Conservation (phyloP, 2,113 vertebrate species). For the Tinamus guttatus region DNA sequence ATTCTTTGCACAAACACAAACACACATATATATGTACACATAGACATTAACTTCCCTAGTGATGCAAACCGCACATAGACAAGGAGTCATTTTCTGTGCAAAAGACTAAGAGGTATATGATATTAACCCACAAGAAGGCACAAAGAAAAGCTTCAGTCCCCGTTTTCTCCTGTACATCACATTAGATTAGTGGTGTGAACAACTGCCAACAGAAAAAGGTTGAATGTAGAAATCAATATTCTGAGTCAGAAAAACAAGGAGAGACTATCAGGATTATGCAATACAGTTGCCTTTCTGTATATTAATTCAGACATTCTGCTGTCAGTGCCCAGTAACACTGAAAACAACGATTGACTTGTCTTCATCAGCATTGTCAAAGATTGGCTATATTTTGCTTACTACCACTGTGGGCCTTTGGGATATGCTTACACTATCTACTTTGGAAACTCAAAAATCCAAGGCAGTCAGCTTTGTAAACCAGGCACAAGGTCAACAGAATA, state of each 20-base stretch:
- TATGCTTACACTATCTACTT: background rate
- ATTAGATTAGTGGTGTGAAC: slow-evolving; percentile 8
- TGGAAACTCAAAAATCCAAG: background rate
- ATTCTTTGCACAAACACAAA: background rate
- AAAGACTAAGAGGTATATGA: background rate
- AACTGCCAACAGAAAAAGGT: background rate
- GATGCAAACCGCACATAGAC: background rate
- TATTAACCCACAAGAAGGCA: background rate
- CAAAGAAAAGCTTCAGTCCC: background rate
- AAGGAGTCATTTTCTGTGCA: background rate
- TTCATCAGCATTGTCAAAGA: background rate
- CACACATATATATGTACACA: background rate
- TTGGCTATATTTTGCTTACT: background rate
- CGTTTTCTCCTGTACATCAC: slow-evolving; percentile 30
- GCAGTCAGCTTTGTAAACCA: background rate
- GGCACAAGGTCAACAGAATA: background rate
- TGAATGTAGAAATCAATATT: slow-evolving; percentile 26
- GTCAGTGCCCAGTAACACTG: background rate
- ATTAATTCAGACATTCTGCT: slow-evolving; percentile 1
- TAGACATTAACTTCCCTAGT: background rate
- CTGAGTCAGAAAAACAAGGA: background rate
- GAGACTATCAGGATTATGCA: background rate
- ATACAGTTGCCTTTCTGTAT: background rate
- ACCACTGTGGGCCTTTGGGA: background rate
- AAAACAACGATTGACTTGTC: slow-evolving; percentile 32